phyloP scores from a whole-genome alignment of 2,113 vertebrate genomes.

The Mesocricetus auratus region DNA sequence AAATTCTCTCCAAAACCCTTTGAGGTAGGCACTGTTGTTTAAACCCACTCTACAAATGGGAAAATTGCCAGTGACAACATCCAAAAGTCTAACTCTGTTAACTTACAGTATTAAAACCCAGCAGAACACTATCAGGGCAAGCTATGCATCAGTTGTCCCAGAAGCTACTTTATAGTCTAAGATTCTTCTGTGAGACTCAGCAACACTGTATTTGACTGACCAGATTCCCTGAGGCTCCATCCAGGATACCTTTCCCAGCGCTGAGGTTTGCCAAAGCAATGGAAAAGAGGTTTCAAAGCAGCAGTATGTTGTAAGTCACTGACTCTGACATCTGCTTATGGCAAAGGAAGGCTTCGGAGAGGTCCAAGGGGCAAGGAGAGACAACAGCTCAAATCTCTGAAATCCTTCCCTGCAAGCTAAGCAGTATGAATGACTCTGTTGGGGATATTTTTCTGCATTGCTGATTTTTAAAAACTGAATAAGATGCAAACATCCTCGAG shows the following conservation, averaged over 20 bases:
- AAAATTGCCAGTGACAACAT: conserved; percentile 37
- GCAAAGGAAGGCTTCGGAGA: not conserved
- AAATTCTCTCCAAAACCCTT: conserved; percentile 9
- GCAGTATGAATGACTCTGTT: not conserved
- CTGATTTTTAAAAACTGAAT: conserved; percentile 28
- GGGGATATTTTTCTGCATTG: not conserved
- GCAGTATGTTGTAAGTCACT: not conserved
- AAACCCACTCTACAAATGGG: conserved; percentile 60
- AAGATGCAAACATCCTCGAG: conserved; percentile 21
- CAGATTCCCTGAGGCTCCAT: not conserved
- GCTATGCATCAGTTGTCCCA: not conserved
- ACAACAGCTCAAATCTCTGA: not conserved
- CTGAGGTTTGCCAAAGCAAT: not conserved
- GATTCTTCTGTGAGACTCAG: not conserved
- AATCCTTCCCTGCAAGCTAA: not conserved
- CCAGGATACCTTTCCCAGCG: not conserved
- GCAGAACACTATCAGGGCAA: not conserved
- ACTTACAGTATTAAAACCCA: conserved; percentile 14
- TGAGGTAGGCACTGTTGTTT: not conserved
- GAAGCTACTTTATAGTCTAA: not conserved
- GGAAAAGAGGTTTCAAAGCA: not conserved
- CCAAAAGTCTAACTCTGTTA: not conserved
- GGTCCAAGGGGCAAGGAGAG: not conserved
- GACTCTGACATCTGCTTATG: conserved; percentile 4
- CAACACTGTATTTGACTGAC: not conserved